Percentiles rank a stretch among this genome's conserved stretches.
Conservation (phyloP, 2,888 invertebrate species). For the Pomacea canaliculata region DNA sequence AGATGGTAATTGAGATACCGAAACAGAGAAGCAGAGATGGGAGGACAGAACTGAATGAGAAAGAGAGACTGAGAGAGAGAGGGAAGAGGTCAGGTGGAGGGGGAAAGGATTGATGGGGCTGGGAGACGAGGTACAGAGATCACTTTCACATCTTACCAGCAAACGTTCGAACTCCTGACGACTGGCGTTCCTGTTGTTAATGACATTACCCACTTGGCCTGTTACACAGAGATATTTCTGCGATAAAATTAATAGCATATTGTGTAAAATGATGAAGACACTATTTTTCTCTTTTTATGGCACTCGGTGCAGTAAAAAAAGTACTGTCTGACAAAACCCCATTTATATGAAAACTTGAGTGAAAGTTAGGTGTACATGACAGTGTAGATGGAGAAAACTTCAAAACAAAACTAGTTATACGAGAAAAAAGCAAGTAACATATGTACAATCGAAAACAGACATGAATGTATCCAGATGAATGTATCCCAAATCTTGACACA, state of each 20-base stretch:
- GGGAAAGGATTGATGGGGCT: background rate
- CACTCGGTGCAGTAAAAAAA: too few species aligned
- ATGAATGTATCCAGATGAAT: too few species aligned
- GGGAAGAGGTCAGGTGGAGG: background rate
- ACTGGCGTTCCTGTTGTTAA: conserved; percentile 96
- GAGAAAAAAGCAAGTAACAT: background rate
- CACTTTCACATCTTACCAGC: conserved; percentile 72
- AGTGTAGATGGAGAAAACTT: too few species aligned
- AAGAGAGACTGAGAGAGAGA: background rate
- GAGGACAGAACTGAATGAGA: background rate
- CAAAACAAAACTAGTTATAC: background rate
- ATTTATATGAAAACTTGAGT: too few species aligned
- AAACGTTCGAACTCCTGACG: conserved; percentile 94
- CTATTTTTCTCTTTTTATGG: too few species aligned
- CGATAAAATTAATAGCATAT: too few species aligned
- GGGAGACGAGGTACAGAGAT: background rate
- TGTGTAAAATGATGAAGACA: too few species aligned
- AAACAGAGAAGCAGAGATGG: too few species aligned
- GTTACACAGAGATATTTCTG: conserved; percentile 42
- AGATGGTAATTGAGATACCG: background rate
- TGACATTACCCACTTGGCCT: conserved; percentile 97
- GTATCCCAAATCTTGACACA: background rate
- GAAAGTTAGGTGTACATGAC: too few species aligned
- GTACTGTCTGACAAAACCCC: too few species aligned
- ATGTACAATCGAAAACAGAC: background rate